Percentiles rank a stretch among this genome's conserved stretches.
Evolutionary conservation across 2,888 invertebrate species (phyloP).

Genomic region (Amphiduros pacificus): DNA sequence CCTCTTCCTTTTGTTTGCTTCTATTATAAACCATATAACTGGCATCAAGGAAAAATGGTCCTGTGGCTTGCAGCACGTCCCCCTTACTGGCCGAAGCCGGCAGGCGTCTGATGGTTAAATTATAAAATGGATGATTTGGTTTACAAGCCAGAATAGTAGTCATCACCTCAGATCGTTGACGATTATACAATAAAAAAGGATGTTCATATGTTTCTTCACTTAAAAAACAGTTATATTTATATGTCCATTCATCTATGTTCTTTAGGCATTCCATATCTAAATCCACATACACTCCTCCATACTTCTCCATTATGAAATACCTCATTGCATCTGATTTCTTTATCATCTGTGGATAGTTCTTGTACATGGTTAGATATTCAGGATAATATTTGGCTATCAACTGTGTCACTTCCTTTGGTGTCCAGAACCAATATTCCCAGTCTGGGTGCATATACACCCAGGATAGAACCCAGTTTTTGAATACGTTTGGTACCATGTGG

Average conservation of each 20-base stretch:
- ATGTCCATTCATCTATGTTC: constrained; percentile 26
- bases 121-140: constrained; percentile 27
- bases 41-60: neutral
- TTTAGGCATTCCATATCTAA: constrained; percentile 28
- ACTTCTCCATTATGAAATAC: constrained; percentile 30
- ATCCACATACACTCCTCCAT: constrained; percentile 34
- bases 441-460: constrained; percentile 49
- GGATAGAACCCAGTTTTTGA: constrained; percentile 32
- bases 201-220: constrained; percentile 31
- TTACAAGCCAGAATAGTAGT: constrained; percentile 30
- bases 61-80: neutral
- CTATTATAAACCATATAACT: constrained; percentile 6
- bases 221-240: constrained; percentile 25
- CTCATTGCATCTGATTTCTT: constrained; percentile 30
- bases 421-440: constrained; percentile 57
- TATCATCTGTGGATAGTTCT: constrained; percentile 21
- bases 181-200: constrained; percentile 24
- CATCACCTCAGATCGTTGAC: constrained; percentile 17
- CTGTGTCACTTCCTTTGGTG: constrained; percentile 45
- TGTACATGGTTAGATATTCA: constrained; percentile 19
- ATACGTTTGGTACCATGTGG: constrained; percentile 18
- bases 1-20: neutral
- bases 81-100: constrained; percentile 1
- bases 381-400: constrained; percentile 44
- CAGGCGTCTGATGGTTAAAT: constrained; percentile 24